A percentile compares a stretch with the other conserved stretches of the same genome.
These are phyloP conservation scores for Latrodectus geometricus DNA, from an alignment of 1,140 invertebrate species.

Conservation along the genomic window DNA sequence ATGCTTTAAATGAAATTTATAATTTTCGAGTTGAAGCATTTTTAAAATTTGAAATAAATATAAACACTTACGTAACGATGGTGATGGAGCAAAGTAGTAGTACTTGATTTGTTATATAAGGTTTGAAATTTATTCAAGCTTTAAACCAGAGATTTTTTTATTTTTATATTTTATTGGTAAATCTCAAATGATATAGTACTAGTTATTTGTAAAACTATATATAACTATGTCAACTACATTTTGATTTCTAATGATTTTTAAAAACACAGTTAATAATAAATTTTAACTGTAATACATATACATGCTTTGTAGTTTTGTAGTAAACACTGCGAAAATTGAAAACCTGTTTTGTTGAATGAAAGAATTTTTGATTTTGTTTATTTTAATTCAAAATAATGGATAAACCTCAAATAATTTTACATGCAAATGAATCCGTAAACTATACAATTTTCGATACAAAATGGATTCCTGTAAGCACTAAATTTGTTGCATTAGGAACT, in stretches of 20 bases:
- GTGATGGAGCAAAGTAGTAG: not conserved
- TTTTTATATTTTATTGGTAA: no score
- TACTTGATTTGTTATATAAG: no score
- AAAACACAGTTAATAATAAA: no score
- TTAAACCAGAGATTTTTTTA: no score
- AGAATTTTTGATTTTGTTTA: not conserved
- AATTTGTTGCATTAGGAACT: slow-evolving; percentile 89
- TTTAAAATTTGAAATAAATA: slow-evolving; percentile 30
- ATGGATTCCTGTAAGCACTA: slow-evolving; percentile 93
- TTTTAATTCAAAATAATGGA: slow-evolving; percentile 70
- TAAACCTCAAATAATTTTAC: slow-evolving; percentile 91
- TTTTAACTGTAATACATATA: no score
- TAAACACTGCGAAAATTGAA: slow-evolving; percentile 1
- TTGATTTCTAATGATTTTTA: no score
- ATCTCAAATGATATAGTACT: no score
- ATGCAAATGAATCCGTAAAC: slow-evolving; percentile 84
- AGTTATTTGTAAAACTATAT: no score
- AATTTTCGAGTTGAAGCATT: not conserved
- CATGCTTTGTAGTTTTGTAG: not conserved
- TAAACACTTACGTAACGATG: slow-evolving; percentile 51
- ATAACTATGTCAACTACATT: no score
- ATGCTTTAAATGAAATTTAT: no score
- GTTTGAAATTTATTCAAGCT: no score
- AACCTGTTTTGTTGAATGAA: not conserved
- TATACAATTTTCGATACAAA: slow-evolving; percentile 92